phyloP scores from a whole-genome alignment of 2,797 vertebrate species.

The Ptychobarbus kaznakovi region DNA sequence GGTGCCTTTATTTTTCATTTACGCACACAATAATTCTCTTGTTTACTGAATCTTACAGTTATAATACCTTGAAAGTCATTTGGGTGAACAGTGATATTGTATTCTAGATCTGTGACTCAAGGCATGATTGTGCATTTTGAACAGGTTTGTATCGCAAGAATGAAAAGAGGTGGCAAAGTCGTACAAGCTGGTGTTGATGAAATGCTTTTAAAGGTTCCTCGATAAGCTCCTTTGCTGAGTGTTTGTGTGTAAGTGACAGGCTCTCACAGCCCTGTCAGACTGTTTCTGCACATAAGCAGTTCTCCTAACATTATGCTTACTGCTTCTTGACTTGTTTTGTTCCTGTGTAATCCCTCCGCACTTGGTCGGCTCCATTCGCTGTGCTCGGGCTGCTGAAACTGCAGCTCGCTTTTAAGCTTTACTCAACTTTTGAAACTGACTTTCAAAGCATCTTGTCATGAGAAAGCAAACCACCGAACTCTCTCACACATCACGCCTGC shows the following conservation, averaged over 20 bases:
- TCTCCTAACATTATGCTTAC: constrained; percentile 69
- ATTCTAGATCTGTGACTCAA: constrained; percentile 8
- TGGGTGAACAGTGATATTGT: neutral
- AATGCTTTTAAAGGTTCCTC: constrained; percentile 61
- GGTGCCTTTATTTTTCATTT: neutral
- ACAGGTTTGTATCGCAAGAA: constrained; percentile 18
- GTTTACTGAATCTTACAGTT: neutral
- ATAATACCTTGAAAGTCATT: neutral
- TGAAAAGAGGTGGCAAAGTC: constrained; percentile 21
- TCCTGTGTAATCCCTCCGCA: constrained; percentile 44
- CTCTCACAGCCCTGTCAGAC: constrained; percentile 65
- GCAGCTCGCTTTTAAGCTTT: constrained; percentile 53
- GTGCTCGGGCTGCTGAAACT: constrained; percentile 58
- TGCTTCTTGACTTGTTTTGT: constrained; percentile 57
- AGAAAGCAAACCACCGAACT: constrained; percentile 34
- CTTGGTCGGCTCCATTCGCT: constrained; percentile 32
- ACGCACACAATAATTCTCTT: neutral
- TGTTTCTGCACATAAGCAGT: constrained; percentile 72
- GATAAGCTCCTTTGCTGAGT: constrained; percentile 72
- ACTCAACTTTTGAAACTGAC: constrained; percentile 50
- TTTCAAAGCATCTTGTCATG: constrained; percentile 56
- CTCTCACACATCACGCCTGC: constrained; percentile 3
- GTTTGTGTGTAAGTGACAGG: constrained; percentile 71
- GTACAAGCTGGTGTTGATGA: constrained; percentile 55
- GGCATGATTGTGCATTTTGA: constrained; percentile 33